phyloP scores from a whole-genome alignment of 1,140 invertebrate species.

The Calosoma granatense region DNA sequence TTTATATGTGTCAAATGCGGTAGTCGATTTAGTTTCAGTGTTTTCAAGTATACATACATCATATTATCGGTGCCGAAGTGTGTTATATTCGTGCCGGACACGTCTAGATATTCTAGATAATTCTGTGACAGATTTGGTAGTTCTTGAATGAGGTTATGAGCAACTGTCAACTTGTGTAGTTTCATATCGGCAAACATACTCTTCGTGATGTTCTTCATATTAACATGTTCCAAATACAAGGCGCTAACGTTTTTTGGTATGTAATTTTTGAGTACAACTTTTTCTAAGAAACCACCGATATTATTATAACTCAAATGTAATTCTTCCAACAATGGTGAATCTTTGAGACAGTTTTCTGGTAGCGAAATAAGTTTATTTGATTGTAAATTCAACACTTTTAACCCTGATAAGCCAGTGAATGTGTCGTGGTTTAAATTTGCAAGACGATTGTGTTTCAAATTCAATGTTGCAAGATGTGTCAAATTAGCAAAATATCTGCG shows the following conservation, averaged over 20 bases:
- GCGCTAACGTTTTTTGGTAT: constrained; percentile 18
- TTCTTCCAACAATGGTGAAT: constrained; percentile 16
- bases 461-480: constrained; percentile 34
- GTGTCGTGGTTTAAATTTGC: constrained; percentile 31
- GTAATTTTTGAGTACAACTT: constrained; percentile 17
- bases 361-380: constrained; percentile 24
- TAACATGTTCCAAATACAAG: constrained; percentile 24
- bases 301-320: constrained; percentile 29
- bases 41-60: constrained; percentile 25
- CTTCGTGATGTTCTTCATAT: constrained; percentile 18
- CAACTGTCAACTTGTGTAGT: constrained; percentile 21
- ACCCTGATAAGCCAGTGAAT: constrained; percentile 32
- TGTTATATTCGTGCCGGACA: constrained; percentile 28
- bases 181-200: constrained; percentile 21
- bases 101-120: constrained; percentile 25
- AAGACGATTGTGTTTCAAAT: constrained; percentile 41
- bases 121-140: constrained; percentile 22
- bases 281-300: constrained; percentile 21
- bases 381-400: constrained; percentile 37
- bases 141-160: constrained; percentile 25
- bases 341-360: constrained; percentile 19
- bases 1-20: constrained; percentile 22
- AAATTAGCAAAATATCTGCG: constrained; percentile 31
- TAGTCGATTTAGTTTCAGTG: constrained; percentile 26
- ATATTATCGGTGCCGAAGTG: constrained; percentile 23